Base-by-base conservation (phyloP, 2,797 vertebrate genomes). In the Xiphophorus birchmanni region DNA sequence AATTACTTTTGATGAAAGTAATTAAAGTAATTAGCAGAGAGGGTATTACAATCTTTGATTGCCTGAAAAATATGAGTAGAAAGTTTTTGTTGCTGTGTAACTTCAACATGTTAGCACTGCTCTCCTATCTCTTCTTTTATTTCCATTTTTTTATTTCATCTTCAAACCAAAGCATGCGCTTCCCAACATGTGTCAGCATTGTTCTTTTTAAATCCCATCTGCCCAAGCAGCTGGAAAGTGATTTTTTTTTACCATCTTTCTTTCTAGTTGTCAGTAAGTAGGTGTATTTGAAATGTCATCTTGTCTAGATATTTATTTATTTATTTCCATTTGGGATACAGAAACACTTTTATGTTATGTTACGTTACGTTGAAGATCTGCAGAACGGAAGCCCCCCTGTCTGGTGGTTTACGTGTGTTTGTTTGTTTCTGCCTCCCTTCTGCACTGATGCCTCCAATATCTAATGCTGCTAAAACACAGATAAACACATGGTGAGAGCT, bases 381-480 rank as follows among this genome's bases (percentile, higher is more conserved):
- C 80, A 75, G 63, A 79, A 79, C 75, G 2, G 18, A 76, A 77
- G 79, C 69, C 82, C 69, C 78, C 3, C 82, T 82, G 73, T 87
- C 81, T 89, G 80, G 9, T 83, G 78, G 32, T 75, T 76, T n/a
- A 5, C 71, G 13, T 71, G 2, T 77, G 74, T 73, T 54, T 78
- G 58, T 45, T 44, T 73, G 37, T 77, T 56, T 26, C 50, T 47
- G n/a, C 60, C 60, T 54, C 78, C 69, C 52, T 72, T 72, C 78
- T 37, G 32, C 44, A 29, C 44, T 71, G 6, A 80, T 78, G 75
- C 80, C 89, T 93, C 84, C 86, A 81, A 91, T 29, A 72, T 80
- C 75, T 92, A 84, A 90, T 90, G 77, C 77, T 84, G 79, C 84
- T 83, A 90, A 91, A 91, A 82, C 75, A 85, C 83, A 80, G 83